Evolutionary conservation across 2,113 vertebrate genomes (phyloP).

Genomic region (Lota lota): DNA sequence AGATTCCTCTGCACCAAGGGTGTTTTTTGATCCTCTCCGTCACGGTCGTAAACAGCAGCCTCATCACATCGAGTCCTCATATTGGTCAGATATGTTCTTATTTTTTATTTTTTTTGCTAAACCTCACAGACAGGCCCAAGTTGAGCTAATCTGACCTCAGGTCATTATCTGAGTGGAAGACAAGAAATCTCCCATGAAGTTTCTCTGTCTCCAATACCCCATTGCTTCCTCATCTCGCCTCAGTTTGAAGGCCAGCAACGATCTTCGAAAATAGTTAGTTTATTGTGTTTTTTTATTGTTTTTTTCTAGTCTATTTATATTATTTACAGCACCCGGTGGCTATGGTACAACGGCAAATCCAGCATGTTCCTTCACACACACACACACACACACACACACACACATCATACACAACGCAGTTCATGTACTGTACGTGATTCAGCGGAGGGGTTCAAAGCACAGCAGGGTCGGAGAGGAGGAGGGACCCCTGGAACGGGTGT

Average conservation of each 20-base stretch:
- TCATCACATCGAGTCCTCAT: conserved; percentile 29
- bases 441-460: neutral
- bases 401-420: neutral
- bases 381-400: too few relatives aligned
- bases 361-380: too few relatives aligned
- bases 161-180: conserved; percentile 43
- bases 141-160: conserved; percentile 43
- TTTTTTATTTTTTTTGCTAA: conserved; percentile 45
- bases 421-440: neutral
- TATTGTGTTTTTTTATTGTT: neutral
- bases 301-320: neutral
- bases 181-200: conserved; percentile 50
- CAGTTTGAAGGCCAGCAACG: neutral
- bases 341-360: too few relatives aligned
- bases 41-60: conserved; percentile 41
- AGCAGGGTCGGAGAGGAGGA: neutral
- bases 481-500: neutral
- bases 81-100: conserved; percentile 38
- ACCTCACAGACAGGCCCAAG: conserved; percentile 13
- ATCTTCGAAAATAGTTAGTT: conserved; percentile 30
- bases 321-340: too few relatives aligned
- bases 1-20: conserved; percentile 50
- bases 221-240: conserved; percentile 27
- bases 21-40: conserved; percentile 14
- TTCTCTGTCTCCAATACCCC: conserved; percentile 49